phyloP scores from a whole-genome alignment of 2,888 invertebrate species.

The Agriotes lineatus region DNA sequence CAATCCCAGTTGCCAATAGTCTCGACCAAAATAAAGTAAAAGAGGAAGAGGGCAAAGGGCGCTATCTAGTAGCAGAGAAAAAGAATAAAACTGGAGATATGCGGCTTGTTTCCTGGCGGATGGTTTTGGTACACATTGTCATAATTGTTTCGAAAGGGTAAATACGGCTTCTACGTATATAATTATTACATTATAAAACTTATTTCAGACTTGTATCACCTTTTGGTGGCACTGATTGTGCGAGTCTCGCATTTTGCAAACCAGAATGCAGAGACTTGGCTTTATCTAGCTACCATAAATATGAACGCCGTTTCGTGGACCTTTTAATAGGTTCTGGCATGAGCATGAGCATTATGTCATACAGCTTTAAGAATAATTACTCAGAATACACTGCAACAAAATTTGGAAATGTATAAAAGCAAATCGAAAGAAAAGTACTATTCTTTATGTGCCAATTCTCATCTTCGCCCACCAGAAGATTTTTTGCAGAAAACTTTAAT shows the following conservation, averaged over 20 bases:
- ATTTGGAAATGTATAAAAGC: conserved; percentile 68
- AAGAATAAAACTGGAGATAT: conserved; percentile 77
- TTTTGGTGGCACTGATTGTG: conserved; percentile 79
- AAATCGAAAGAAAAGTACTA: conserved; percentile 68
- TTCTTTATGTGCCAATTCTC: conserved; percentile 76
- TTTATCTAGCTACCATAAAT: conserved; percentile 75
- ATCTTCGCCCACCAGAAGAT: conserved; percentile 72
- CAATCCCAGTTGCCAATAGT: conserved; percentile 67
- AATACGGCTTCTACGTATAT: conserved; percentile 66
- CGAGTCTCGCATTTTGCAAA: conserved; percentile 83
- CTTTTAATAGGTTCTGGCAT: conserved; percentile 82
- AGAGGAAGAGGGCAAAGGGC: conserved; percentile 74
- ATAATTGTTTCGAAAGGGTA: conserved; percentile 83
- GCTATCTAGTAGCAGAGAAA: conserved; percentile 76
- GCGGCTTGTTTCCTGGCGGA: conserved; percentile 81
- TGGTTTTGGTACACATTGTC: conserved; percentile 83
- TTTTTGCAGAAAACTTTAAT: conserved; percentile 82
- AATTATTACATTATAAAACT: conserved; percentile 64
- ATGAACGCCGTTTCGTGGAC: conserved; percentile 82
- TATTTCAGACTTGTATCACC: conserved; percentile 72
- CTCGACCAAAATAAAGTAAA: conserved; percentile 73
- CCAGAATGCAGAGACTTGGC: conserved; percentile 75
- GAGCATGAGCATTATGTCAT: conserved; percentile 81
- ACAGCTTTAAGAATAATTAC: conserved; percentile 84
- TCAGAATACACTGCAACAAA: conserved; percentile 71